Evolutionary conservation across 1,140 invertebrate species (phyloP).

Genomic region (Apis dorsata): DNA sequence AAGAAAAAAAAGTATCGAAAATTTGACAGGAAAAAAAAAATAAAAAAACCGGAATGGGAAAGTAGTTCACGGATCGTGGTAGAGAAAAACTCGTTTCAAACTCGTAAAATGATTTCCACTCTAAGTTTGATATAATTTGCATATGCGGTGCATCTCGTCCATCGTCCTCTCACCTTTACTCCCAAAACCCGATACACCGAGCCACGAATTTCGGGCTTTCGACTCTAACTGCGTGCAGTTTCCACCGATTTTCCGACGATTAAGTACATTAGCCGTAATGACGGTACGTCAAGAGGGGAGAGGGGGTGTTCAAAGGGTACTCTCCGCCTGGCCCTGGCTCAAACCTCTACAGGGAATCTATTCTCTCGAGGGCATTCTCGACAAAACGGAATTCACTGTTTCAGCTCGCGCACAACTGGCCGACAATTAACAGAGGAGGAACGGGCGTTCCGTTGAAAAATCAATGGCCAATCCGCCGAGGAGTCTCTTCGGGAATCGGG

Average conservation of each 20-base stretch:
- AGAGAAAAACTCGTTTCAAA: conserved; percentile 41
- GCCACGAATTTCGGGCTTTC: not conserved
- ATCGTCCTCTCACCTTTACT: conserved; percentile 5
- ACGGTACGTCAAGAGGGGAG: not conserved
- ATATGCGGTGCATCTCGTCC: conserved; percentile 18
- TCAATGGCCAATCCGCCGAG: not conserved
- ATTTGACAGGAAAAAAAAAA: not conserved
- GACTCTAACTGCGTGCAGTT: not conserved
- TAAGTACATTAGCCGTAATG: conserved; percentile 39
- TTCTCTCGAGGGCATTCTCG: conserved; percentile 22
- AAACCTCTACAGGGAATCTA: not conserved
- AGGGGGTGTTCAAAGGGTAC: conserved; percentile 12
- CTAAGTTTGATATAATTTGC: conserved; percentile 44
- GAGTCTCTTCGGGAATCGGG: not conserved
- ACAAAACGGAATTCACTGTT: conserved; percentile 6
- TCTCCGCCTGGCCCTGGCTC: not conserved
- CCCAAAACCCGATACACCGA: not conserved
- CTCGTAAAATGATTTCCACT: conserved; percentile 40
- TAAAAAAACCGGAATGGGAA: not conserved
- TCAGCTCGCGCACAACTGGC: not conserved
- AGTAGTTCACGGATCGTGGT: not conserved
- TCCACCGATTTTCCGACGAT: conserved; percentile 40
- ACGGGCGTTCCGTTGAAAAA: not conserved
- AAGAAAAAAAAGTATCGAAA: not conserved
- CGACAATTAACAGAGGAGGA: conserved; percentile 2